Percentiles rank a stretch among this genome's conserved stretches.
phyloP scores from a whole-genome alignment of 2,797 vertebrate genomes.

The Enteromius argenteus region DNA sequence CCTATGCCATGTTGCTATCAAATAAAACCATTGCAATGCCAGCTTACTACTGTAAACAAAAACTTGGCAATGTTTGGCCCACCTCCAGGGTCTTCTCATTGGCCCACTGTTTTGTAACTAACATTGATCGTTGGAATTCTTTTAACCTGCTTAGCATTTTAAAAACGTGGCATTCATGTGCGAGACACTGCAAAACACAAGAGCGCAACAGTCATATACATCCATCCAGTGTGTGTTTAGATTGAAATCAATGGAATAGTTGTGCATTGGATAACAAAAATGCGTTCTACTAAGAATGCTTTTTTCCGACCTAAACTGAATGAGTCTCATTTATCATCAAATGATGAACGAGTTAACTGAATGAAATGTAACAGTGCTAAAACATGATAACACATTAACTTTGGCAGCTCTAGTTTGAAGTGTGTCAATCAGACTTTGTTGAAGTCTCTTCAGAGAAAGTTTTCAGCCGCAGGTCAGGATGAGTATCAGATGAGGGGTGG shows the following conservation, averaged over 20 bases:
- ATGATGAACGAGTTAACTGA: background rate
- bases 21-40: background rate
- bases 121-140: no score
- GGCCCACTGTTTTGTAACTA: background rate
- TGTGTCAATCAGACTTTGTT: slow-evolving; percentile 1
- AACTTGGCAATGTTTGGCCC: background rate
- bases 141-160: no score
- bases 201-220: no score
- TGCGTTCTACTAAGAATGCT: background rate
- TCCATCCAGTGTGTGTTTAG: background rate
- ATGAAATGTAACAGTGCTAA: background rate
- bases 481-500: slow-evolving; percentile 48
- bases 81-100: background rate
- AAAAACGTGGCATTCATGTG: no score
- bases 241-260: background rate
- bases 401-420: background rate
- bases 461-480: slow-evolving; percentile 35
- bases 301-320: background rate
- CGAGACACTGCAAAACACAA: background rate
- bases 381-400: slow-evolving; percentile 10
- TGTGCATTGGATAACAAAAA: background rate
- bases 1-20: background rate
- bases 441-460: slow-evolving; percentile 3
- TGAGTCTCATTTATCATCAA: background rate
- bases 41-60: background rate